Base-by-base conservation (phyloP, 2,113 vertebrate species). In the Nothoprocta pentlandii region DNA sequence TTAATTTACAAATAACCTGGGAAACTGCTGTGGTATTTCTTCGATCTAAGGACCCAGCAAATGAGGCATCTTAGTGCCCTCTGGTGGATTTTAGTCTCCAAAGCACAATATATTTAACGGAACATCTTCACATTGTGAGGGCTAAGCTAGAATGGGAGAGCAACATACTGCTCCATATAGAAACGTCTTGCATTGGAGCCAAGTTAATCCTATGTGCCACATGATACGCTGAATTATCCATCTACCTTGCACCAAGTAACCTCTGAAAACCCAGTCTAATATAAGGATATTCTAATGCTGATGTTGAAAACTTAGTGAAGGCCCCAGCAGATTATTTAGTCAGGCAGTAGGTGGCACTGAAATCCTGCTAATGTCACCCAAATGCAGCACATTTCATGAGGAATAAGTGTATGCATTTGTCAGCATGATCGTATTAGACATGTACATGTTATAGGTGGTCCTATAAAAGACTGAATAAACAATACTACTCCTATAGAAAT, bases 221-320 rank as follows among this genome's bases (percentile, higher is more conserved):
- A 62, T 16, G 68, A 2, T 10, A 17, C 10, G 11, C 32, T 66
- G 47, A 91, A 21, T 51, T 30, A 56, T 19, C 15, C 77, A 64
- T 8, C 34, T 66, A 28, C 32, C 10, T 0, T 0, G 41, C 17
- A 21, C 5, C 11, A 25, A 68, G 61, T 9, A 23, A 56, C 14
- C 30, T 78, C 74, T 68, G 25, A 88, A 36, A 85, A 80, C 20
- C 19, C 44, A 9, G 26, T 6, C 4, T 49, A 20, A 47, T 7
- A 12, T 41, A 56, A 61, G 19, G 64, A 67, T 6, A 44, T 3
- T 26, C 4, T n/a, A 13, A 53, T 63, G 10, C 76, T 80, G 26
- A 67, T 66, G 34, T 32, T 82, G 47, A 77, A 80, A 78, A 74
- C 19, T 76, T 14, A 71, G 6, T 19, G 20, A 41, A 91, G 46